Evolutionary conservation across 2,888 invertebrate species (phyloP), one percentile per base, ranked within the genome.

Genomic region (Ormyrus thymus): DNA sequence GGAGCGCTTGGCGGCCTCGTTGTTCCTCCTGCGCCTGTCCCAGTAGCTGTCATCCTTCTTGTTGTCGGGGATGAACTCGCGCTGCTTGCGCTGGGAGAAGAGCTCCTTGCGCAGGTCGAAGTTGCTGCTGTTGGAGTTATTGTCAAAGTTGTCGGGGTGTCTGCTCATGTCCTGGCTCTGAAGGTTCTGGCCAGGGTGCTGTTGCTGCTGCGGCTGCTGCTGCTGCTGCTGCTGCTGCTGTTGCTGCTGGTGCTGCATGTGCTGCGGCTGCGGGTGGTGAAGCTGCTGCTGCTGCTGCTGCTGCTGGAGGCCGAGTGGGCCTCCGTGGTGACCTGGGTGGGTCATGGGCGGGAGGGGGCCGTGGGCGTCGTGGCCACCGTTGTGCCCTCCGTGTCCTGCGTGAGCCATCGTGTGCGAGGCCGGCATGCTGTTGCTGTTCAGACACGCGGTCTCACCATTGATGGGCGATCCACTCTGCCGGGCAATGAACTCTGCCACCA

Each of bases 11-110:
- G 98, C 98, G 0, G 98, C 98, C 90, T 98, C 98, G 90, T 99
- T 99, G 91, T 99, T 98, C 79, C 98, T 93, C 82, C 98, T 93
- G 77, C 99, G 93, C 77, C 98, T 94, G 90, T 98, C 98, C 99
- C 99, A 98, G 91, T 98, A 98, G 87, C 96, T 97, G 86, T 98
- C 97, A 87, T 98, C 98, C 89, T 98, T 98, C 90, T 97, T 97
- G 91, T 94, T 96, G 89, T 98, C 98, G 0, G 98, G 98, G 82
- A 98, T 98, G 90, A 98, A 98, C 90, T 98, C 98, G 11, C 98
- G 93, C 88, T 98, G 98, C 89, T 98, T 98, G 86, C 98, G 93
- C 86, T 96, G 96, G 1, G 96, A 95, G 90, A 97, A 96, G 86
- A 96, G 92, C 83, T 97, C 97, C 87, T 97, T 97, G 84, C 95